phyloP scores from a whole-genome alignment of 1,140 invertebrate species.

The Microplitis demolitor region DNA sequence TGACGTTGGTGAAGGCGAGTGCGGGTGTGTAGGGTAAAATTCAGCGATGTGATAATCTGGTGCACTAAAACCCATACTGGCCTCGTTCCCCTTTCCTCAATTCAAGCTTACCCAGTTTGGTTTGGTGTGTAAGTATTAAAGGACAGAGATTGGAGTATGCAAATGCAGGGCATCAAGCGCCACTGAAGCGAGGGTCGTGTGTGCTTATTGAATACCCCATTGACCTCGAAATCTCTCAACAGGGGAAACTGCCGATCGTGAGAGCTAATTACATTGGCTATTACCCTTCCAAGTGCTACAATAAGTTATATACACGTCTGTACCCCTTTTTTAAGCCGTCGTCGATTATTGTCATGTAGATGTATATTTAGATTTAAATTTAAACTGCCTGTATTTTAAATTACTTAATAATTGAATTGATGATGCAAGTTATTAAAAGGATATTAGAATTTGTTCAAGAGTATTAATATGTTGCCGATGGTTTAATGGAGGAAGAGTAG shows the following conservation, averaged over 20 bases:
- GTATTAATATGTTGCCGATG: too few relatives aligned
- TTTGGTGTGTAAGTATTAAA: neutral
- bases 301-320: neutral
- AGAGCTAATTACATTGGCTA: neutral
- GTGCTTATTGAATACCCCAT: neutral
- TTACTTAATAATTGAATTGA: too few relatives aligned
- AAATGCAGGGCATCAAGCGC: slow-evolving; percentile 7
- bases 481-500: too few relatives aligned
- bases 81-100: neutral
- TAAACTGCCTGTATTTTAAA: too few relatives aligned
- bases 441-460: too few relatives aligned
- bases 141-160: slow-evolving; percentile 2
- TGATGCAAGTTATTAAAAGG: too few relatives aligned
- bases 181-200: neutral
- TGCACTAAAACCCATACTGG: neutral
- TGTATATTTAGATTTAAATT: too few relatives aligned
- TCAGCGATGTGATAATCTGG: slow-evolving; percentile 6
- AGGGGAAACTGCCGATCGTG: slow-evolving; percentile 4
- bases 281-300: neutral
- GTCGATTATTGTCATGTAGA: neutral
- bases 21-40: neutral
- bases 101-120: neutral
- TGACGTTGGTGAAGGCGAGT: neutral
- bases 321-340: neutral
- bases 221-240: slow-evolving; percentile 11